A percentile compares a stretch with the other conserved stretches of the same genome.
phyloP scores from a whole-genome alignment of 2,797 vertebrate genomes.

The Pseudomugil gertrudae region DNA sequence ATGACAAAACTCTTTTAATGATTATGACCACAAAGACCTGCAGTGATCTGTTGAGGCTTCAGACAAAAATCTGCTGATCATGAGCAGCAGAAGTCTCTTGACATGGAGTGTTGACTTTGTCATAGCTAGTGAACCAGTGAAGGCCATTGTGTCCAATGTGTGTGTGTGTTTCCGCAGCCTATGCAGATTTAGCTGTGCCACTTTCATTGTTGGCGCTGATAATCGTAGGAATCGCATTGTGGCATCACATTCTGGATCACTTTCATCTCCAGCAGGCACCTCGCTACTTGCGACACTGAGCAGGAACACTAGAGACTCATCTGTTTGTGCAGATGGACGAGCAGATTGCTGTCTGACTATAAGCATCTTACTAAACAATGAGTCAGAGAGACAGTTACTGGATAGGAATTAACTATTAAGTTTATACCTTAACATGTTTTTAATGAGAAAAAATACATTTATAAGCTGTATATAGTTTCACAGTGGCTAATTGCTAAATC shows the following conservation, averaged over 20 bases:
- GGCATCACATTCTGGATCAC: conserved; percentile 56
- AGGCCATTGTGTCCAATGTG: conserved; percentile 70
- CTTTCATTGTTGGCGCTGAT: conserved; percentile 61
- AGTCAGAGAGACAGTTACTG: conserved; percentile 46
- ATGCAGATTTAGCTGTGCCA: conserved; percentile 37
- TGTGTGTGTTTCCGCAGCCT: conserved; percentile 63
- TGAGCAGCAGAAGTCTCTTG: conserved; percentile 58
- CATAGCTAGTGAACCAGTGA: conserved; percentile 47
- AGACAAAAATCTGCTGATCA: conserved; percentile 67
- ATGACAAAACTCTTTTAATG: conserved; percentile 8
- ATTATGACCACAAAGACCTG: conserved; percentile 17
- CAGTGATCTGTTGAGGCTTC: conserved; percentile 25
- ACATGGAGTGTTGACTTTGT: conserved; percentile 69
- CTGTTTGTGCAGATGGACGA: conserved; percentile 66
- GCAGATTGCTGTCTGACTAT: conserved; percentile 54
- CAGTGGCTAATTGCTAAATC: conserved; percentile 11
- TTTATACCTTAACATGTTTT: conserved; percentile 1
- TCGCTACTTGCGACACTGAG: conserved; percentile 45
- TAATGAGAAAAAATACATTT: conserved; percentile 6
- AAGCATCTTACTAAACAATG: conserved; percentile 58
- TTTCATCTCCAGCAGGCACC: conserved; percentile 60
- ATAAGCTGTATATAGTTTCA: conserved; percentile 19
- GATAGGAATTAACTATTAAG: conserved; percentile 16
- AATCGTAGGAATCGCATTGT: conserved; percentile 57
- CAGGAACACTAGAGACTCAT: conserved; percentile 45